phyloP scores from a whole-genome alignment of 2,888 invertebrate genomes.

The Oscheius onirici region DNA sequence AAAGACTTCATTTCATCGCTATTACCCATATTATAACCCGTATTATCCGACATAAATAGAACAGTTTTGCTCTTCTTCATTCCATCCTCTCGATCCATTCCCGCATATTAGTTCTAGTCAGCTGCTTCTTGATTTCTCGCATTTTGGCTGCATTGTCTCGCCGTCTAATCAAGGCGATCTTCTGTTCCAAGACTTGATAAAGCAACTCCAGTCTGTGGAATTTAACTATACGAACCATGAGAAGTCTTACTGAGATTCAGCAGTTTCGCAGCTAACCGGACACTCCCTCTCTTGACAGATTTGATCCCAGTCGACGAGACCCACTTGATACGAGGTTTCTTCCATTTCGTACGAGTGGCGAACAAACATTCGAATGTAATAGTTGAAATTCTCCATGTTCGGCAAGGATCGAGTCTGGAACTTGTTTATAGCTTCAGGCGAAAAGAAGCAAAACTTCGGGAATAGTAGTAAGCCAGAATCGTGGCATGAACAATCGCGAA shows the following conservation, averaged over 20 bases:
- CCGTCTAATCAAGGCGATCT: no score
- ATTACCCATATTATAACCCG: conserved; percentile 23
- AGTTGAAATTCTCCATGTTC: no score
- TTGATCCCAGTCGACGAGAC: neutral
- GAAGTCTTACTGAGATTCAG: neutral
- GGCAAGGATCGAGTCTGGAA: no score
- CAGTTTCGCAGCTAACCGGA: neutral
- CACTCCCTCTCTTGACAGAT: neutral
- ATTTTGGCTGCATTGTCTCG: neutral
- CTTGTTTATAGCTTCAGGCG: no score
- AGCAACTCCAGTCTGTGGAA: neutral
- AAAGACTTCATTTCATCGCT: conserved; percentile 23
- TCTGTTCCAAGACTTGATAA: neutral
- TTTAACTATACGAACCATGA: neutral
- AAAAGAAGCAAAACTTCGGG: neutral
- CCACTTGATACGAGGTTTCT: neutral
- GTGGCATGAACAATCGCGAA: neutral
- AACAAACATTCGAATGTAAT: no score
- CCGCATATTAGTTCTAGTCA: neutral
- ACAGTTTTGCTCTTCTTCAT: neutral
- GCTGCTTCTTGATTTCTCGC: neutral
- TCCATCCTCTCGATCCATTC: neutral
- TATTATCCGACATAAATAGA: neutral
- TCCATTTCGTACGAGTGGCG: no score
- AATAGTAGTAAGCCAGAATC: conserved; percentile 7